A percentile compares a stretch with the other conserved stretches of the same genome.
Evolutionary conservation across 2,113 vertebrate species (phyloP).

Genomic region (Odobenus rosmarus): DNA sequence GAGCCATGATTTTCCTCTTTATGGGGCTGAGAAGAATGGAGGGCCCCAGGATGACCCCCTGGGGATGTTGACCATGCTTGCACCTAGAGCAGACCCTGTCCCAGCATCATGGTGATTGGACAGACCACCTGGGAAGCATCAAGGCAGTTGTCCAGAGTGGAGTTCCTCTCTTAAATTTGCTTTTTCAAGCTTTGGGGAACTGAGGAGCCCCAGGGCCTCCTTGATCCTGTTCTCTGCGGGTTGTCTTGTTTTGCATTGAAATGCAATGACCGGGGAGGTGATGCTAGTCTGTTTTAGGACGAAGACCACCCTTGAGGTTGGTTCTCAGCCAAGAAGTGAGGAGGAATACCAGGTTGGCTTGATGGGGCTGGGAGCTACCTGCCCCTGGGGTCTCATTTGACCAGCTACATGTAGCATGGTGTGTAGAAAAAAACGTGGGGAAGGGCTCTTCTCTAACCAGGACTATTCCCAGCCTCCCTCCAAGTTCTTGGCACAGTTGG

Average conservation of each 20-base stretch:
- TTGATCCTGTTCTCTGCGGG: too few relatives aligned
- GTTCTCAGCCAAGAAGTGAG: neutral
- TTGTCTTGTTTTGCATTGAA: neutral
- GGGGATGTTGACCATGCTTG: neutral
- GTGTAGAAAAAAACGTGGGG: rapidly evolving
- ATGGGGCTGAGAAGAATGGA: neutral
- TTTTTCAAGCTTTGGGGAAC: neutral
- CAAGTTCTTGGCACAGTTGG: rapidly evolving
- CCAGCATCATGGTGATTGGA: neutral
- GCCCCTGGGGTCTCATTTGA: neutral
- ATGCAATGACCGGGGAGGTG: neutral
- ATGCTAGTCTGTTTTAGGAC: neutral
- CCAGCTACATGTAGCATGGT: neutral
- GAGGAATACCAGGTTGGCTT: rapidly evolving
- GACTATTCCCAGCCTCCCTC: neutral
- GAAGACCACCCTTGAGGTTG: neutral
- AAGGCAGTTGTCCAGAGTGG: neutral
- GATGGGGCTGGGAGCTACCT: neutral
- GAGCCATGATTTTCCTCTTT: neutral
- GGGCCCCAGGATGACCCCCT: rapidly evolving
- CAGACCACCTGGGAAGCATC: neutral
- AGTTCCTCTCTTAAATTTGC: neutral
- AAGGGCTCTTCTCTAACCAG: neutral
- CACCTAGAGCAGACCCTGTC: rapidly evolving
- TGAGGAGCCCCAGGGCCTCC: neutral